Percentiles rank a stretch among this genome's conserved stretches.
phyloP scores from a whole-genome alignment of 2,888 invertebrate species.

The Campoplex capitator region DNA sequence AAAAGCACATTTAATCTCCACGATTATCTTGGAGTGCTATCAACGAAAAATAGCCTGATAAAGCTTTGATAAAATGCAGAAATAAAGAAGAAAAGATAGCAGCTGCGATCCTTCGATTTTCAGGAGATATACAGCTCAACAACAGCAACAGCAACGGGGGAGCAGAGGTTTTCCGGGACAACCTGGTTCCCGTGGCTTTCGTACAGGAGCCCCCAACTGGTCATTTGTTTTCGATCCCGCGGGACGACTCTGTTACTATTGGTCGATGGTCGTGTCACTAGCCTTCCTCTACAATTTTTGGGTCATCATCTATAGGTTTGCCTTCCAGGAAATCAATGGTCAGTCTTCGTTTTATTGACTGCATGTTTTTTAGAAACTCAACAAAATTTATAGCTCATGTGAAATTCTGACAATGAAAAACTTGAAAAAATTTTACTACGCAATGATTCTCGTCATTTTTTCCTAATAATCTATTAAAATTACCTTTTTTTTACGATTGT shows the following conservation, averaged over 20 bases:
- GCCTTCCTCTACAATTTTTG: constrained; percentile 99
- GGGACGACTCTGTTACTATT: constrained; percentile 97
- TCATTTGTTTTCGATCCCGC: constrained; percentile 99
- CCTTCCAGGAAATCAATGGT: constrained; percentile 98
- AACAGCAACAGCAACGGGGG: constrained; percentile 83
- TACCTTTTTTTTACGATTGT: not conserved
- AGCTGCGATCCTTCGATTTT: constrained; percentile 43
- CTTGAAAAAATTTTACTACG: not conserved
- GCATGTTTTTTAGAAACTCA: not conserved
- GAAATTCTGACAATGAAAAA: not conserved
- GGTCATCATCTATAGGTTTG: constrained; percentile 99
- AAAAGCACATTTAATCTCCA: not conserved
- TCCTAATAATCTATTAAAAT: not conserved
- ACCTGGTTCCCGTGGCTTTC: constrained; percentile 85
- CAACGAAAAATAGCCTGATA: not conserved
- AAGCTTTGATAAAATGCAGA: not conserved
- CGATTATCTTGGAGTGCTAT: not conserved
- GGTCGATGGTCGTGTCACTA: constrained; percentile 98
- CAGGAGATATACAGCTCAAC: constrained; percentile 82
- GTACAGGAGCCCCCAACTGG: constrained; percentile 91
- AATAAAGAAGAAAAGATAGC: constrained; percentile 3
- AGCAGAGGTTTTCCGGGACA: constrained; percentile 83
- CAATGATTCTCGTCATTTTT: too few species aligned
- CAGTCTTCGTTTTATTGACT: constrained; percentile 82
- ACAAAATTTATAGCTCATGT: not conserved